phyloP scores from a whole-genome alignment of 2,113 vertebrate species.

The Seriola aureovittata region DNA sequence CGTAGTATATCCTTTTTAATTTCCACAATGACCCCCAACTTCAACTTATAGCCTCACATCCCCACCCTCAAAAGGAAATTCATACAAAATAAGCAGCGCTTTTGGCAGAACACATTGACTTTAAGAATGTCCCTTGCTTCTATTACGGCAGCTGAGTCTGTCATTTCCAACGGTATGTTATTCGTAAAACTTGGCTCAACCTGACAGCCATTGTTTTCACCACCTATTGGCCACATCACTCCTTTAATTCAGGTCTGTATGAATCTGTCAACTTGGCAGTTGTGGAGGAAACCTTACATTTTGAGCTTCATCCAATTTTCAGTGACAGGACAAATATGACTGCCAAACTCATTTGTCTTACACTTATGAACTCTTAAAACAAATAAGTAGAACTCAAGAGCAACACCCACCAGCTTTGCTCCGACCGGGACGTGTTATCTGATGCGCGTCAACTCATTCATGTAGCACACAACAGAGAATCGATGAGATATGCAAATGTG shows the following conservation, averaged over 20 bases:
- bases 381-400: neutral
- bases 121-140: neutral
- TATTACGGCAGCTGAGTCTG: neutral
- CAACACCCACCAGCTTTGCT: neutral
- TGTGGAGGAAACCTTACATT: constrained; percentile 16
- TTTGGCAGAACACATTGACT: neutral
- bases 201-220: constrained; percentile 16
- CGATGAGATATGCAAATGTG: neutral
- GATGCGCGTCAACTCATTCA: neutral
- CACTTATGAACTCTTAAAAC: neutral
- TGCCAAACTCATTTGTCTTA: neutral
- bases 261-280: constrained; percentile 5
- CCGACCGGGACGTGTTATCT: neutral
- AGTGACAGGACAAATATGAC: neutral
- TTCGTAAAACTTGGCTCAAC: constrained; percentile 6
- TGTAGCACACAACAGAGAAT: neutral
- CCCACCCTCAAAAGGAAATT: neutral
- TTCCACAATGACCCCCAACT: neutral
- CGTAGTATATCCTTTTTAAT: neutral
- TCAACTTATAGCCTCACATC: neutral
- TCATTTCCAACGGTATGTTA: neutral
- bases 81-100: neutral
- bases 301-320: neutral
- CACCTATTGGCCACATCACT: constrained; percentile 13
- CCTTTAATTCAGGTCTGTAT: neutral